Percentiles rank a stretch among this genome's conserved stretches.
Conservation (phyloP, 1,140 invertebrate genomes). For the Oryzaephilus surinamensis region DNA sequence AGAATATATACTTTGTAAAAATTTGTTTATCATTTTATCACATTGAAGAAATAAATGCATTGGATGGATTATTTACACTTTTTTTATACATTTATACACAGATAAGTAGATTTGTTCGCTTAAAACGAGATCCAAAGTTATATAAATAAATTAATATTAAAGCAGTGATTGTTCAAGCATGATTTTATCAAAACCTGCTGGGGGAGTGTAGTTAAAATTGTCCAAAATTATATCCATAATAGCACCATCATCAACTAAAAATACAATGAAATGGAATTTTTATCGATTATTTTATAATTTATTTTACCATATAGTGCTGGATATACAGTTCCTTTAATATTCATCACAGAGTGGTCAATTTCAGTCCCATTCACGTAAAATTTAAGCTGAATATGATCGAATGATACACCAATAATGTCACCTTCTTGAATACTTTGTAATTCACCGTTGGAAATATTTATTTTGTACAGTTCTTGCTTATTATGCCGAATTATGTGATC, state of each 20-base stretch:
- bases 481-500: constrained; percentile 81
- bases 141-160: constrained; percentile 43
- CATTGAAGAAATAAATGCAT: constrained; percentile 2
- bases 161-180: constrained; percentile 95
- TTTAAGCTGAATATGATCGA: constrained; percentile 94
- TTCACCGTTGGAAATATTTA: constrained; percentile 33
- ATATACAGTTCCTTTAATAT: constrained; percentile 83
- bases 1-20: too few species aligned
- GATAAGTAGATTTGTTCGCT: constrained; percentile 7
- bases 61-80: constrained; percentile 11
- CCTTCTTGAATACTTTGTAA: constrained; percentile 69
- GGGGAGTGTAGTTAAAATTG: constrained; percentile 74
- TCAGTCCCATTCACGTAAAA: constrained; percentile 91
- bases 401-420: constrained; percentile 88
- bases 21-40: constrained; percentile 5
- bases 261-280: too few species aligned
- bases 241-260: constrained; percentile 92
- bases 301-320: constrained; percentile 85
- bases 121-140: too few species aligned
- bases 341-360: constrained; percentile 73
- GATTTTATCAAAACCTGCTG: constrained; percentile 88
- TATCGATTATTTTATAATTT: neutral
- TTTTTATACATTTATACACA: constrained; percentile 12
- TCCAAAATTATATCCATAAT: constrained; percentile 91
- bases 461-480: constrained; percentile 64